Base-by-base conservation (phyloP, 2,113 vertebrate species). In the Conger conger region DNA sequence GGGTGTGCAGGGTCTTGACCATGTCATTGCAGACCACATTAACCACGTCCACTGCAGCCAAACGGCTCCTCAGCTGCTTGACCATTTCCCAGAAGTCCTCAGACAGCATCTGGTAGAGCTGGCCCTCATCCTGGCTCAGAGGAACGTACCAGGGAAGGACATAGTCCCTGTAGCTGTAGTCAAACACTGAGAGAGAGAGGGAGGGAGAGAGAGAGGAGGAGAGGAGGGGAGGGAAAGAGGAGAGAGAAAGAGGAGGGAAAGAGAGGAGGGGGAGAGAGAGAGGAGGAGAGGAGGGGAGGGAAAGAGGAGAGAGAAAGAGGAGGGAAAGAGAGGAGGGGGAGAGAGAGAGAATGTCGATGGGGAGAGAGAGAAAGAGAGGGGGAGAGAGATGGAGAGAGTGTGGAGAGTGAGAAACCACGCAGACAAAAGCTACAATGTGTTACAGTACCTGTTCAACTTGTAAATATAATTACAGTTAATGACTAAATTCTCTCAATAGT, bases 41-140 rank as follows among this genome's bases (percentile, higher is more conserved):
- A 88, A 99, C 98, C 9, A 99, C 88, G 91, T 99, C 98, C 50
- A 99, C 92, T 53, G 97, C 94, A 83, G 96, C 96, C 38, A 99
- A 94, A 80, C 97, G 94, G 82, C 94, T 93, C 87, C 96, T 95
- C 86, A 99, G 90, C 93, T 97, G 97, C 38, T 94, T 96, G 85
- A 93, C 96, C 91, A 98, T 93, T 91, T 98, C 97, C 98, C 98
- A 99, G 87, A 99, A 99, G 93, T 99, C 98, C 93, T 99, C 98
- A 0, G 95, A 95, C 45, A 99, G 95, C 94, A 99, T 96, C 92
- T 97, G 94, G 93, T 98, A 97, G 80, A 99, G 93, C 88, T 97
- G 97, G 8, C 97, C 97, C 82, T 99, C 96, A 82, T 99, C 98
- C 37, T 87, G 96, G 92, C 98, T 98, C 91, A 99, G 93, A 3